Percentiles rank a stretch among this genome's conserved stretches.
phyloP scores from a whole-genome alignment of 2,888 invertebrate species.

The Lamproptera curius region DNA sequence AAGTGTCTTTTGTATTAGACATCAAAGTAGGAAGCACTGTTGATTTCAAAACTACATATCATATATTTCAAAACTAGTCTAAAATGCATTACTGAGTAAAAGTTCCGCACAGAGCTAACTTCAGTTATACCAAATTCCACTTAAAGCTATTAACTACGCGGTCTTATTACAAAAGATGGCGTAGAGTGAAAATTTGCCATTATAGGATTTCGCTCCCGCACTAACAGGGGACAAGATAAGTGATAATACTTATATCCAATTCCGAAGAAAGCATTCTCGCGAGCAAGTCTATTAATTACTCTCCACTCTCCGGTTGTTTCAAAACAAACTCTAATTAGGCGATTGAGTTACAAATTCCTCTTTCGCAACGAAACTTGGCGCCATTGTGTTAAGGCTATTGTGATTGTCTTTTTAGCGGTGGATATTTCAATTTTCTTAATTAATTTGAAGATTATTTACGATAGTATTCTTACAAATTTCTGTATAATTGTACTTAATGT shows the following conservation, averaged over 20 bases:
- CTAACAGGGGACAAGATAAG: constrained; percentile 11
- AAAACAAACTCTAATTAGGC: constrained; percentile 62
- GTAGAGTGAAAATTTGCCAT: constrained; percentile 1
- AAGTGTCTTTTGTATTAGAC: too few species aligned
- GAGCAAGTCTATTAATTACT: constrained; percentile 45
- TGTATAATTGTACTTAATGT: too few species aligned
- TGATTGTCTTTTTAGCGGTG: constrained; percentile 25
- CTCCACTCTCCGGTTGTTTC: constrained; percentile 42
- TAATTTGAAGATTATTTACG: background rate
- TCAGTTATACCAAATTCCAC: too few species aligned
- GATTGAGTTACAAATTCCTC: constrained; percentile 64
- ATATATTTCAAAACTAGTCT: too few species aligned
- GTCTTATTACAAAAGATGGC: background rate
- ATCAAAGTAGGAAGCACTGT: too few species aligned
- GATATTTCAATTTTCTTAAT: background rate
- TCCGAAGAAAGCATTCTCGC: constrained; percentile 19
- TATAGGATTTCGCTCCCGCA: constrained; percentile 6
- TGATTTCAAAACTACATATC: too few species aligned
- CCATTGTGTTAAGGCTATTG: constrained; percentile 44
- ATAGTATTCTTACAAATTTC: background rate
- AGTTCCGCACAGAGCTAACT: background rate
- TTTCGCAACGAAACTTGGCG: constrained; percentile 29
- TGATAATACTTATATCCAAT: constrained; percentile 21
- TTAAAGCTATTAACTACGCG: too few species aligned
- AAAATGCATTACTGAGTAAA: too few species aligned